Percentiles rank a stretch among this genome's conserved stretches.
Evolutionary conservation across 2,797 vertebrate genomes (phyloP).

Genomic region (Enteromius viviparus): DNA sequence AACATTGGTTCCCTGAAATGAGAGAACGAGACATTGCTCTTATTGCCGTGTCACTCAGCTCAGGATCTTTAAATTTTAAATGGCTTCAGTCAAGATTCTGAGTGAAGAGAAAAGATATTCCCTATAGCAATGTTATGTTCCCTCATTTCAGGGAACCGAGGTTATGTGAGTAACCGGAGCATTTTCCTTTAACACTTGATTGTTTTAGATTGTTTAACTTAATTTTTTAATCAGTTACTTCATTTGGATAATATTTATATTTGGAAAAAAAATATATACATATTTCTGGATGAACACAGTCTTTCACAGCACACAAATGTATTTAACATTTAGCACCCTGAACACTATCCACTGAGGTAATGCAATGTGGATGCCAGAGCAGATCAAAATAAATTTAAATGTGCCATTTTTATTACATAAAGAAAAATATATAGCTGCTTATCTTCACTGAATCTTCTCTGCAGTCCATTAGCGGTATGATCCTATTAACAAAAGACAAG

Average conservation of each 20-base stretch:
- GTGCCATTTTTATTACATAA: background rate
- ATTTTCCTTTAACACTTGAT: background rate
- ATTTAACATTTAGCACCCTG: slow-evolving; percentile 2
- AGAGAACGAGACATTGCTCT: too few relatives aligned
- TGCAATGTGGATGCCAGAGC: background rate
- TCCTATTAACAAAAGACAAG: slow-evolving; percentile 18
- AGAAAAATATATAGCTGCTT: slow-evolving; percentile 1
- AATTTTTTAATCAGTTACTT: background rate
- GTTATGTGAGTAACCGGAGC: too few relatives aligned
- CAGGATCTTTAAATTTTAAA: too few relatives aligned
- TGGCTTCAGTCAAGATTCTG: too few relatives aligned
- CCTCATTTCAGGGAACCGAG: too few relatives aligned
- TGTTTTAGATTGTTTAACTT: background rate
- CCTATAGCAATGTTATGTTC: too few relatives aligned
- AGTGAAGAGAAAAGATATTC: too few relatives aligned
- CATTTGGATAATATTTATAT: background rate
- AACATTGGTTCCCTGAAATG: too few relatives aligned
- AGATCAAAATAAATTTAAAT: slow-evolving; percentile 7
- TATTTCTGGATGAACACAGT: background rate
- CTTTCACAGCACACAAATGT: background rate
- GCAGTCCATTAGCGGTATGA: slow-evolving; percentile 13
- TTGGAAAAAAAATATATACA: background rate
- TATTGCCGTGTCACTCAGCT: too few relatives aligned
- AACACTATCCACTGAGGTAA: background rate
- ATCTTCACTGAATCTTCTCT: slow-evolving; percentile 20